These are phyloP conservation scores for Adineta ricciae DNA, from an alignment of 2,888 invertebrate species.

Conservation along the genomic window DNA sequence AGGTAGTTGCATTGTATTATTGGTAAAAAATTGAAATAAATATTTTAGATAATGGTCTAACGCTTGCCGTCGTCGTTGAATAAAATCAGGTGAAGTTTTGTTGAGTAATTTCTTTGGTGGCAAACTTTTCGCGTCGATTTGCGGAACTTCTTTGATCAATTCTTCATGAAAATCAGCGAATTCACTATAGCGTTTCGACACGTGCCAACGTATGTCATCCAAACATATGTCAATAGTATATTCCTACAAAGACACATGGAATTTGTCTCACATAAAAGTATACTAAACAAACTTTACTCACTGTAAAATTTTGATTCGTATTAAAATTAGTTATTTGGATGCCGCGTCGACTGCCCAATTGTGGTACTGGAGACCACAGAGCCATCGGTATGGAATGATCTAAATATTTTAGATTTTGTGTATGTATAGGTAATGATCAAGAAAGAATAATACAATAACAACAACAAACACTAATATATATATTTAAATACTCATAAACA, in stretches of 20 bases:
- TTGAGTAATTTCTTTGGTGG: slow-evolving; percentile 87
- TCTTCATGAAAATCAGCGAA: slow-evolving; percentile 76
- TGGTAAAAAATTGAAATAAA: slow-evolving; percentile 59
- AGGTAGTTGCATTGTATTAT: slow-evolving; percentile 59
- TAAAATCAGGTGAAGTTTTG: slow-evolving; percentile 74
- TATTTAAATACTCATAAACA: neutral
- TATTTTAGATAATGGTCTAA: slow-evolving; percentile 69
- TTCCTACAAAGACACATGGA: slow-evolving; percentile 43
- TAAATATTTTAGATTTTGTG: neutral
- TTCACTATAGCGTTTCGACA: slow-evolving; percentile 75
- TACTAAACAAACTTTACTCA: neutral
- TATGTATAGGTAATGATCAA: neutral
- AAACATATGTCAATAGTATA: slow-evolving; percentile 49
- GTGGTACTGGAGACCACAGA: neutral
- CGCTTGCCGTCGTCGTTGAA: slow-evolving; percentile 69
- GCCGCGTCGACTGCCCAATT: neutral
- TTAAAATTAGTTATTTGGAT: neutral
- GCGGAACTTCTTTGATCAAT: slow-evolving; percentile 39
- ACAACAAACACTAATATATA: slow-evolving; percentile 12
- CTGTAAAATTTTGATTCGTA: slow-evolving; percentile 13
- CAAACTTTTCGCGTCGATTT: slow-evolving; percentile 69
- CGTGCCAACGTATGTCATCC: slow-evolving; percentile 60
- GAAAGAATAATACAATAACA: neutral
- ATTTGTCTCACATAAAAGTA: too few species aligned
- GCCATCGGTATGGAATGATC: neutral